These are phyloP conservation scores for Acanthurus lineatus DNA, from an alignment of 2,797 vertebrate species.

Conservation along the genomic window DNA sequence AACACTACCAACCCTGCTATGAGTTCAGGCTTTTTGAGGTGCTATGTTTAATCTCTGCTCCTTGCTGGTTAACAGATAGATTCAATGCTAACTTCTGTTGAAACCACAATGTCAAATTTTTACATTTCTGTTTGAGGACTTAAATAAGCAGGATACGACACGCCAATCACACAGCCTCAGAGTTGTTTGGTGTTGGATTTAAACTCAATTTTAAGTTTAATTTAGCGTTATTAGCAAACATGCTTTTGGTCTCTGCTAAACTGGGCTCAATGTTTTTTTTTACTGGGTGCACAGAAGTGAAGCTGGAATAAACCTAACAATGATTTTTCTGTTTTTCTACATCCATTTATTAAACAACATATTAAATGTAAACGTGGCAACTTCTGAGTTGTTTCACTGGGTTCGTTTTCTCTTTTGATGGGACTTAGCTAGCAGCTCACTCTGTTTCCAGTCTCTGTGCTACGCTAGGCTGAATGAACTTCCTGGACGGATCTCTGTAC, in stretches of 20 bases:
- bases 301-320: background rate
- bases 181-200: background rate
- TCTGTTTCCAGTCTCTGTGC: slow-evolving; percentile 6
- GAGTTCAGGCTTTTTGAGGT: background rate
- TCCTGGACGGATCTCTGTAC: too few relatives aligned
- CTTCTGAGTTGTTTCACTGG: background rate
- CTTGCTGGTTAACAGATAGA: background rate
- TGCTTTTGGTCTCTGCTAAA: background rate
- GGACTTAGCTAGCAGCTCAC: background rate
- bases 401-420: background rate
- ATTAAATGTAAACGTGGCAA: background rate
- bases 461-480: slow-evolving; percentile 27
- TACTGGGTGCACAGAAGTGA: background rate
- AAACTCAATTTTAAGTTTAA: background rate
- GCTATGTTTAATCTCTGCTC: background rate
- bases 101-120: background rate
- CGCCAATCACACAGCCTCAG: too few relatives aligned
- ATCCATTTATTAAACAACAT: background rate
- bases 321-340: background rate
- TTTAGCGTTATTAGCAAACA: background rate
- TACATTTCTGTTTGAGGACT: background rate
- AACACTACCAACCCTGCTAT: too few relatives aligned
- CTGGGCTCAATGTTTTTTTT: background rate
- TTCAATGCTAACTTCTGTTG: slow-evolving; percentile 4
- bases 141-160: background rate